These are phyloP conservation scores for Cepaea hortensis DNA, from an alignment of 2,888 invertebrate genomes.

Conservation along the genomic window DNA sequence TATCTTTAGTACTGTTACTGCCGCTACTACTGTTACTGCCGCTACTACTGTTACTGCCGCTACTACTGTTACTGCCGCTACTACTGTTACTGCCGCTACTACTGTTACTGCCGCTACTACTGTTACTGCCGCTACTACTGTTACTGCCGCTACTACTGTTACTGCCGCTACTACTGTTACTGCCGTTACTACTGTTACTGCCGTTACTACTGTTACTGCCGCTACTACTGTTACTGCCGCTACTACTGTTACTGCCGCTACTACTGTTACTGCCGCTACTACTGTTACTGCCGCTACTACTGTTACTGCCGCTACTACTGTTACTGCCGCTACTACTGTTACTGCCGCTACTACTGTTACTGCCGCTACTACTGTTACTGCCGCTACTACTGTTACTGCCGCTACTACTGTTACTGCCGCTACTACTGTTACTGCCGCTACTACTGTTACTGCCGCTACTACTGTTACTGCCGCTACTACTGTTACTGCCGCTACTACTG, in stretches of 20 bases:
- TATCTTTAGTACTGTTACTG: background rate
- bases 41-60: background rate
- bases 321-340: background rate
- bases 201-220: background rate
- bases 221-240: background rate
- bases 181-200: background rate
- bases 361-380: slow-evolving; percentile 5
- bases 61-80: slow-evolving; percentile 5
- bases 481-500: background rate
- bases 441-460: slow-evolving; percentile 20
- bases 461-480: slow-evolving; percentile 21
- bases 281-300: background rate
- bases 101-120: background rate
- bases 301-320: background rate
- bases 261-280: slow-evolving; percentile 20
- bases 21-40: background rate
- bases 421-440: slow-evolving; percentile 8
- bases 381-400: slow-evolving; percentile 17
- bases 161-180: background rate
- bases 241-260: slow-evolving; percentile 22
- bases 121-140: background rate
- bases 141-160: background rate
- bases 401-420: background rate
- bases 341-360: slow-evolving; percentile 19
- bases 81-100: background rate